Base-by-base conservation (phyloP, 1,140 invertebrate species). In the Hermetia illucens region DNA sequence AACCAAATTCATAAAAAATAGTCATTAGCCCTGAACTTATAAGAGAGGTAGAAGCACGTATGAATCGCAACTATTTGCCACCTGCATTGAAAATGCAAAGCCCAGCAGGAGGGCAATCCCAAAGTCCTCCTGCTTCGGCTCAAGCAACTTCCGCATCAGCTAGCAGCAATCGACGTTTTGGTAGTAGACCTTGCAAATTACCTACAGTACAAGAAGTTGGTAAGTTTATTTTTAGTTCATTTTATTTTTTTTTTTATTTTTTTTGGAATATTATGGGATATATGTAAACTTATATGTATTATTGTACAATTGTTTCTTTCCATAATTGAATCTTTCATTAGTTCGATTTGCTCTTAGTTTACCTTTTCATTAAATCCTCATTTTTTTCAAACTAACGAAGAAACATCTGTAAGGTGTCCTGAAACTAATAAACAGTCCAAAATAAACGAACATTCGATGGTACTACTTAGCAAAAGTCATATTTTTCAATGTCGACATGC, bases 21-120 rank as follows among this genome's bases (percentile, higher is more conserved):
- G 84, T 84, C 53, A 84, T 87, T 66, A 84, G 80, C 60, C 81
- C 81, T 44, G 82, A 89, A 61, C 65, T 88, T 57, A 76, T 86
- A 47, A 76, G 80, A 69, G 84, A 88, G 58, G 84, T 88, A 41
- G 84, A 88, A 69, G 79, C 78, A 55, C 73, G 85, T 54, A 89
- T 90, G 83, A 82, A 85, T 53, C 71, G 83, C 48, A 74, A 78
- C 56, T 80, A 82, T 53, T 61, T 78, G 35, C 79, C 79, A 33
- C 74, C 79, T 37, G 75, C 75, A 37, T 68, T 61, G 27, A 58
- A 58, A 49, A 47, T 37, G 35, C 35, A 31, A 33, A 24, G 19
- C 24, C 18, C 33, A 3, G 16, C 13, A 13, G 12, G 15, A n/a
- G 37, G 5, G 9, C 19, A 16, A 30, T 12, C 18, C 13, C 16